Conservation (phyloP, 1,140 invertebrate genomes). For the Marisa cornuarietis region DNA sequence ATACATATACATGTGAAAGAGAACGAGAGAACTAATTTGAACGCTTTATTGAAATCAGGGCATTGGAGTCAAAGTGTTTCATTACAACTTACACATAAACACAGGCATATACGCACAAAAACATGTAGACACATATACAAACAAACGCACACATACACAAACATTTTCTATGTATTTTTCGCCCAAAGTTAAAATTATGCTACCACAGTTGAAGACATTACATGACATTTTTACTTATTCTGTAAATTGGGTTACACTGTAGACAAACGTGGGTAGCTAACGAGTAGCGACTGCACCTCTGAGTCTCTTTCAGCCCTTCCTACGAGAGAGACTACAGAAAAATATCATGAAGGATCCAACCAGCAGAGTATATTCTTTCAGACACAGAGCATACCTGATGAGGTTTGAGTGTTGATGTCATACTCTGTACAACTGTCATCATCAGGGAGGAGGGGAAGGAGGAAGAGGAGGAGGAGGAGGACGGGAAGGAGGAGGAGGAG, state of each 20-base stretch:
- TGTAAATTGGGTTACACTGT: not conserved
- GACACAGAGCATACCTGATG: not conserved
- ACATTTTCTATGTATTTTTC: no score
- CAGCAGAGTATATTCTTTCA: not conserved
- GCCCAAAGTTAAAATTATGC: no score
- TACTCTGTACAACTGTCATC: not conserved
- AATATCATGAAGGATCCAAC: not conserved
- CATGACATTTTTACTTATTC: not conserved
- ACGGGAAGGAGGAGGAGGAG: no score
- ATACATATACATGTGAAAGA: no score
- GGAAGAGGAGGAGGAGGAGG: no score
- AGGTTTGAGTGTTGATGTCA: not conserved
- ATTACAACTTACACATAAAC: not conserved
- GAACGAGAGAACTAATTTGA: no score
- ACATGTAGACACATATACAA: not conserved
- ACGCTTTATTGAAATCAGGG: no score
- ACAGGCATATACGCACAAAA: constrained; percentile 6
- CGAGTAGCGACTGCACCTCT: no score
- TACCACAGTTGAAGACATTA: not conserved
- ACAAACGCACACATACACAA: not conserved
- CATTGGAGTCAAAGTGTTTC: not conserved
- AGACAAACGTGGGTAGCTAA: no score
- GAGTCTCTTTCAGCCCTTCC: no score
- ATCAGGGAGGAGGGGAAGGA: no score
- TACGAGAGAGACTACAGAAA: no score